These are phyloP conservation scores for Falco berigora DNA, from an alignment of 2,797 vertebrate genomes.

Conservation along the genomic window DNA sequence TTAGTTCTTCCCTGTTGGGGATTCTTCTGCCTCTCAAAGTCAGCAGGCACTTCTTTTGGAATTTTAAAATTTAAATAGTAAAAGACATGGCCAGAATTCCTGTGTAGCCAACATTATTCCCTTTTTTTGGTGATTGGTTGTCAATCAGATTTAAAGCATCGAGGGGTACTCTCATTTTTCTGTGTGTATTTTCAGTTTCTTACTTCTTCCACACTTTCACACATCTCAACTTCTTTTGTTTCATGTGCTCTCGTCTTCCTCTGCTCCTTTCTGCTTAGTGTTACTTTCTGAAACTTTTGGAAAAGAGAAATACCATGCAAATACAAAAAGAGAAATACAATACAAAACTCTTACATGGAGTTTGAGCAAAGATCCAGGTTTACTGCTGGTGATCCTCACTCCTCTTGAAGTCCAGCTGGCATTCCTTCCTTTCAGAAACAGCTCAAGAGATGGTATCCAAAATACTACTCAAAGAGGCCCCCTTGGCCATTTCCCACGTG, in stretches of 20 bases:
- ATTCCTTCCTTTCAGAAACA: not conserved
- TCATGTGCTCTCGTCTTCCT: not conserved
- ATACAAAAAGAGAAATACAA: not conserved
- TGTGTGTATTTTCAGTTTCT: not conserved
- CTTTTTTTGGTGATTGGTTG: not conserved
- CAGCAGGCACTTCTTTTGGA: not conserved
- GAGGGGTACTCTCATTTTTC: not conserved
- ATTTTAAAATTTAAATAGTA: not conserved
- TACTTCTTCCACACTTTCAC: not conserved
- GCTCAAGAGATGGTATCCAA: not conserved
- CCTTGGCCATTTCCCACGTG: not conserved
- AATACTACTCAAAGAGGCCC: not conserved
- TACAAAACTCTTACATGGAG: not conserved
- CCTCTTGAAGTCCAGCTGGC: not conserved
- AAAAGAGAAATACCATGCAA: not conserved
- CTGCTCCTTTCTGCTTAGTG: not conserved
- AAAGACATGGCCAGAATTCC: not conserved
- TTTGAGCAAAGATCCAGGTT: not conserved
- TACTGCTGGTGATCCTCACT: not conserved
- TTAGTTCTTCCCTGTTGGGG: not conserved
- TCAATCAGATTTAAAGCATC: not conserved
- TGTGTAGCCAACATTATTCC: not conserved
- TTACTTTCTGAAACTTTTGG: not conserved
- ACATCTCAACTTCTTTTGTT: not conserved
- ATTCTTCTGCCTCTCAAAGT: not conserved